phyloP scores from a whole-genome alignment of 2,797 vertebrate genomes.

The Chaetophractus vellerosus region DNA sequence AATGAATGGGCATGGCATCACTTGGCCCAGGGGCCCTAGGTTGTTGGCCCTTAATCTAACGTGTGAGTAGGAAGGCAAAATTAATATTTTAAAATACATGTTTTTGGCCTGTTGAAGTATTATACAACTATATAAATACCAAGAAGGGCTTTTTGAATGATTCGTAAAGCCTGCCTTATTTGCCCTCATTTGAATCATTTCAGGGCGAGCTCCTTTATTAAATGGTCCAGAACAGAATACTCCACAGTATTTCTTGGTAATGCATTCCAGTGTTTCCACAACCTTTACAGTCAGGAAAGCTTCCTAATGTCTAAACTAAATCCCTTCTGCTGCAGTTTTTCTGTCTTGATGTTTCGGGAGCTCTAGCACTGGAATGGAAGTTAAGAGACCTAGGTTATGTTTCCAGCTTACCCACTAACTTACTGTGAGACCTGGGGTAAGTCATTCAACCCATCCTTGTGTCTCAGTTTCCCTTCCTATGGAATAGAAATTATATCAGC shows the following conservation, averaged over 20 bases:
- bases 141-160: not conserved
- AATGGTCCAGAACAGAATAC: not conserved
- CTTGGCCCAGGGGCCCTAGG: not conserved
- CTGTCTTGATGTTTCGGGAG: conserved; percentile 24
- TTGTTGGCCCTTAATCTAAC: not conserved
- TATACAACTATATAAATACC: not conserved
- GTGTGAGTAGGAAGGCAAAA: not conserved
- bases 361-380: not conserved
- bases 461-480: not conserved
- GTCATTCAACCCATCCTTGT: not conserved
- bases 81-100: not conserved
- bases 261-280: not conserved
- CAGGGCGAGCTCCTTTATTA: not conserved
- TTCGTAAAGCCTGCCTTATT: not conserved
- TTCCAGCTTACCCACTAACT: conserved; percentile 37
- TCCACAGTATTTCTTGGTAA: not conserved
- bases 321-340: conserved; percentile 7
- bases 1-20: fast-evolving
- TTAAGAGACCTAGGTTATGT: conserved; percentile 51
- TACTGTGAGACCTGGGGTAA: conserved; percentile 22
- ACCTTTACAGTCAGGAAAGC: not conserved
- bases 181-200: not conserved
- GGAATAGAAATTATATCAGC: not conserved
- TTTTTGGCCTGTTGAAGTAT: conserved; percentile 11
- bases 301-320: not conserved